Conservation (phyloP, 2,888 invertebrate genomes). For the Harmothoe impar region DNA sequence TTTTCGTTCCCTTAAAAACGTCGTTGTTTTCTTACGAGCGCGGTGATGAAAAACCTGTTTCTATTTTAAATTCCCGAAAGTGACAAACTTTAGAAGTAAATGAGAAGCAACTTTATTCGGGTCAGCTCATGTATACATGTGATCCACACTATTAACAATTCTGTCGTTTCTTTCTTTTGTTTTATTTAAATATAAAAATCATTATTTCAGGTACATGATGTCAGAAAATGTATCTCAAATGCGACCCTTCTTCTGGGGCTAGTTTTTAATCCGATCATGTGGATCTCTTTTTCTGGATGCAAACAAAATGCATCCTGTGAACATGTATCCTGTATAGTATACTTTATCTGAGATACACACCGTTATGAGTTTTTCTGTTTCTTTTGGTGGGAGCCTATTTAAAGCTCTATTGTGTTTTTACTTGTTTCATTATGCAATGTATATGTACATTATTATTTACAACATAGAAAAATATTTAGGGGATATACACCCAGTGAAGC, state of each 20-base stretch:
- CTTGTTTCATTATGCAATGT: background rate
- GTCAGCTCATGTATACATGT: background rate
- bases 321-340: no score
- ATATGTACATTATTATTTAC: background rate
- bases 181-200: background rate
- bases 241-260: background rate
- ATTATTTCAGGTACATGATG: background rate
- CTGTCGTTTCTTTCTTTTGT: no score
- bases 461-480: constrained; percentile 11
- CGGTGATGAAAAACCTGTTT: no score
- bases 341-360: no score
- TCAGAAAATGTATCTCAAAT: background rate
- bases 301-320: no score
- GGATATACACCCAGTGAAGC: background rate
- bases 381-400: no score
- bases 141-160: no score
- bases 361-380: no score
- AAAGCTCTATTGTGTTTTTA: background rate
- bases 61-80: no score
- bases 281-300: no score
- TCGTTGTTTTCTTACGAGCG: no score
- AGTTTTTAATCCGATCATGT: background rate
- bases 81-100: background rate
- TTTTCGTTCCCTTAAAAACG: no score
- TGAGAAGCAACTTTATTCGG: constrained; percentile 9